These are phyloP conservation scores for Macroteleia sp. DNA, from an alignment of 2,888 invertebrate genomes.

Conservation along the genomic window DNA sequence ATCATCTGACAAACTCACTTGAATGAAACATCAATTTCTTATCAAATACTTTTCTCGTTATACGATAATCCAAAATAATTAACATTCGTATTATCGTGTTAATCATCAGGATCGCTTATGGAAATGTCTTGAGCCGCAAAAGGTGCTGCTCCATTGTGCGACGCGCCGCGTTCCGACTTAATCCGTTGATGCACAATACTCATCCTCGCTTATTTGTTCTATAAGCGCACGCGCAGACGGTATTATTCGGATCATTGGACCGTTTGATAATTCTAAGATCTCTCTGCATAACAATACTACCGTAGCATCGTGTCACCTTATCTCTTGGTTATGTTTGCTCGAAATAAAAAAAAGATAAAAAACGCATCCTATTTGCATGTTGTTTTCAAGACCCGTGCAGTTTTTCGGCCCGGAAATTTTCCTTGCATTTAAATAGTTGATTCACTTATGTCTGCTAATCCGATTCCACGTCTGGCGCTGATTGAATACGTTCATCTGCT, in stretches of 20 bases:
- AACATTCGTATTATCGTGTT: constrained; percentile 23
- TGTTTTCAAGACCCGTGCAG: constrained; percentile 16
- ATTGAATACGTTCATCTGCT: constrained; percentile 9
- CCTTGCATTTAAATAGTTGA: constrained; percentile 33
- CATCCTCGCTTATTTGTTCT: constrained; percentile 29
- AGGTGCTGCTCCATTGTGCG: constrained; percentile 19
- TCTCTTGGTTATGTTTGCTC: no score
- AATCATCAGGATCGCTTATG: constrained; percentile 46
- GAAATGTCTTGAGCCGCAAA: constrained; percentile 31
- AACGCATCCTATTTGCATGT: constrained; percentile 16
- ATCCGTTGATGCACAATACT: not conserved
- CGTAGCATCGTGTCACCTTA: not conserved
- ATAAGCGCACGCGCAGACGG: constrained; percentile 18
- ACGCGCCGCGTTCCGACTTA: not conserved
- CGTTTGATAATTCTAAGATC: constrained; percentile 22
- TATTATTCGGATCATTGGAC: constrained; percentile 48
- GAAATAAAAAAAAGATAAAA: no score
- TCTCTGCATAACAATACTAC: not conserved
- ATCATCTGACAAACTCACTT: no score
- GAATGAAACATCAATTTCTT: no score
- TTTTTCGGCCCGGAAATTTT: no score
- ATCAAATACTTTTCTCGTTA: constrained; percentile 4
- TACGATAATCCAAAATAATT: constrained; percentile 14
- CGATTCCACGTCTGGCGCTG: constrained; percentile 25
- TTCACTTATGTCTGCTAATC: constrained; percentile 40